Conservation (phyloP, 2,113 vertebrate genomes). For the Callionymus lyra region DNA sequence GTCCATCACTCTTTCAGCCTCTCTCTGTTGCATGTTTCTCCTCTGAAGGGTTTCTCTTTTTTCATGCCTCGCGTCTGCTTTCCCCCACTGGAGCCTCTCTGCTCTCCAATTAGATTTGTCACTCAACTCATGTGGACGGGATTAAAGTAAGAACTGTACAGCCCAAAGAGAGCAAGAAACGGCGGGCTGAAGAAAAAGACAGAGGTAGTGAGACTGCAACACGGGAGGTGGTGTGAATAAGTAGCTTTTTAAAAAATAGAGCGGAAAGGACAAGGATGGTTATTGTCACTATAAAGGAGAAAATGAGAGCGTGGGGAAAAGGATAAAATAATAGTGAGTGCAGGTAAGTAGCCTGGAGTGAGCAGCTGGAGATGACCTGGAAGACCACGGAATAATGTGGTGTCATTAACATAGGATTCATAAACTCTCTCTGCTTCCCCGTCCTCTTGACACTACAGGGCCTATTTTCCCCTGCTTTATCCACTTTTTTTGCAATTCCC, state of each 20-base stretch:
- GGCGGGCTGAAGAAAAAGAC: conserved; percentile 2
- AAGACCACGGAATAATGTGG: conserved; percentile 54
- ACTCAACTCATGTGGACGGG: conserved; percentile 56
- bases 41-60: conserved; percentile 40
- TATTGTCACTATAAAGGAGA: conserved; percentile 7
- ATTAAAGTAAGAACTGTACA: conserved; percentile 43
- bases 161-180: background rate
- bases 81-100: conserved; percentile 54
- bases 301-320: conserved; percentile 30
- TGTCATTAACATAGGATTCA: conserved; percentile 47
- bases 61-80: conserved; percentile 42
- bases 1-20: conserved; percentile 47
- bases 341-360: conserved; percentile 17
- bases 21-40: conserved; percentile 41
- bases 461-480: conserved; percentile 12
- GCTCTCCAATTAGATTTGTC: conserved; percentile 67
- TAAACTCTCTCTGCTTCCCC: conserved; percentile 30
- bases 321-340: conserved; percentile 8
- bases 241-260: conserved; percentile 24
- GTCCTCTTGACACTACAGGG: conserved; percentile 14
- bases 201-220: background rate
- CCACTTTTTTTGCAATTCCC: conserved; percentile 34
- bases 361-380: conserved; percentile 48
- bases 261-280: conserved; percentile 15
- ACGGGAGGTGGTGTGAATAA: conserved; percentile 7